Conservation (phyloP, 2,888 invertebrate species). For the Drosophila eohydei region DNA sequence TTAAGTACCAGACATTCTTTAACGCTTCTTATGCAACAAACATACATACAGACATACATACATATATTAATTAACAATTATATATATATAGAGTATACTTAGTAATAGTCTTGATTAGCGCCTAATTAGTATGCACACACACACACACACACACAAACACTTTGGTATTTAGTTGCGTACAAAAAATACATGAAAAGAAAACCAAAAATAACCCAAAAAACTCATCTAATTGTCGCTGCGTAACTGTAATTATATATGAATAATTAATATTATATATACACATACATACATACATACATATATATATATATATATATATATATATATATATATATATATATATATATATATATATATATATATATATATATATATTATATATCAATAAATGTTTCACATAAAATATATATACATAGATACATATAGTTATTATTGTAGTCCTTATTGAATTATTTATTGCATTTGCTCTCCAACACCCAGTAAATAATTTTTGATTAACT, state of each 20-base stretch:
- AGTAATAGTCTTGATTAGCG: conserved; percentile 68
- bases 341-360: conserved; percentile 39
- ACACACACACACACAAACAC: conserved; percentile 38
- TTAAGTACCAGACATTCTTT: conserved; percentile 41
- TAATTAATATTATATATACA: conserved; percentile 43
- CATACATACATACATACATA: conserved; percentile 20
- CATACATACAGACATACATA: conserved; percentile 17
- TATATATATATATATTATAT: conserved; percentile 31
- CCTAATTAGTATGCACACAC: conserved; percentile 53
- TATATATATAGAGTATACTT: conserved; percentile 52
- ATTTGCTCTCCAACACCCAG: conserved; percentile 28
- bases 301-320: conserved; percentile 45
- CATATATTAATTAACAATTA: conserved; percentile 51
- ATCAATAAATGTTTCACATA: conserved; percentile 76
- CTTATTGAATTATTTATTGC: conserved; percentile 35
- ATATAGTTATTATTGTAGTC: conserved; percentile 60
- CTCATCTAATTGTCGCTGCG: conserved; percentile 58
- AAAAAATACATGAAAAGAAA: conserved; percentile 13
- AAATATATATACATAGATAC: conserved; percentile 53
- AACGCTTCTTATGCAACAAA: conserved; percentile 69
- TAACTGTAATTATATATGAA: conserved; percentile 40
- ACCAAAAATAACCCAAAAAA: conserved; percentile 29
- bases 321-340: conserved; percentile 42
- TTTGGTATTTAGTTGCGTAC: conserved; percentile 48
- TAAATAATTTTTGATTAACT: conserved; percentile 15